These are phyloP conservation scores for Liparis tanakae DNA, from an alignment of 2,797 vertebrate genomes.

Conservation along the genomic window DNA sequence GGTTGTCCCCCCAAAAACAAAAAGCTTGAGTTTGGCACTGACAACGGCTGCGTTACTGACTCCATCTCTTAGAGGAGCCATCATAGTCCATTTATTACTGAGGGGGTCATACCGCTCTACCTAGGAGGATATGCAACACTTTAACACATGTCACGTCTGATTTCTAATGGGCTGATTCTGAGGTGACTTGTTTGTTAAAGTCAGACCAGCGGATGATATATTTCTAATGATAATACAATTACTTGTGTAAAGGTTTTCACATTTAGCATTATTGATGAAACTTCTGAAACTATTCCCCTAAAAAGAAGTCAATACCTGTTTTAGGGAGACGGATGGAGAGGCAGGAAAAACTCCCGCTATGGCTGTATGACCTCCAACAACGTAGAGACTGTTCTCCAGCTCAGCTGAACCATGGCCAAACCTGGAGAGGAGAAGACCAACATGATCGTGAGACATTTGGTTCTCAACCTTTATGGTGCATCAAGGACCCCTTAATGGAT, in stretches of 20 bases:
- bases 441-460: neutral
- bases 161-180: neutral
- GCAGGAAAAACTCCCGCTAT: conserved; percentile 92
- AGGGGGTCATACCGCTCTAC: conserved; percentile 90
- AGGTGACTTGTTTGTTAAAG: neutral
- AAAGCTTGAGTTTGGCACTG: conserved; percentile 93
- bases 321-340: conserved; percentile 92
- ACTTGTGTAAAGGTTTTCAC: neutral
- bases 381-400: conserved; percentile 91
- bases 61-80: conserved; percentile 91
- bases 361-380: conserved; percentile 93
- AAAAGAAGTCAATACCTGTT: conserved; percentile 79
- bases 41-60: conserved; percentile 96
- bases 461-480: too few relatives aligned
- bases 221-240: neutral
- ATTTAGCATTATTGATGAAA: neutral
- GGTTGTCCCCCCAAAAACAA: conserved; percentile 93
- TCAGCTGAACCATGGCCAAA: conserved; percentile 96
- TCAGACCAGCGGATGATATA: neutral
- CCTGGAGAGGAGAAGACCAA: conserved; percentile 24
- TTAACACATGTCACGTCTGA: neutral
- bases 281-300: neutral
- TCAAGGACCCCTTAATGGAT: too few relatives aligned
- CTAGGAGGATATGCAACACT: conserved; percentile 30
- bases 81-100: conserved; percentile 94